Evolutionary conservation across 2,797 vertebrate genomes (phyloP), one percentile per base, ranked within the genome.

Genomic region (Lepidocolaptes lacrymiger): DNA sequence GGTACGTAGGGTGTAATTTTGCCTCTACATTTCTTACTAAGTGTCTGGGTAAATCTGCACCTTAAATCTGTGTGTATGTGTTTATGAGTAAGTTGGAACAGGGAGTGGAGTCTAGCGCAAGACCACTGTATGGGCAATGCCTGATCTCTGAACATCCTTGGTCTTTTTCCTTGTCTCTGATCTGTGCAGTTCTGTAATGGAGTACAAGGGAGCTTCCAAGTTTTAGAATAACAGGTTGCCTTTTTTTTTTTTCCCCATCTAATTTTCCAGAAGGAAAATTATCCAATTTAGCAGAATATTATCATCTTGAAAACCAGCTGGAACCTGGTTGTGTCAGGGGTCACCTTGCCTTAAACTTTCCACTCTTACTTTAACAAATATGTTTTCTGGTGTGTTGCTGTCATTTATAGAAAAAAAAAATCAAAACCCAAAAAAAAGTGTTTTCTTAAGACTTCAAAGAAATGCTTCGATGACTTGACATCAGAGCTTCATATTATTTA

Each of bases 81-180:
- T 9, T 27, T 52, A 36, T 2, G 2, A 78, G 12, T 14, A 69
- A 1, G 10, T 15, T 67, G 22, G 4, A 7, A 2, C 0, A 1
- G 22, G 28, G 24, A 76, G 5, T 4, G 9, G 8, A 76, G 28
- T 52, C 32, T 34, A 44, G 7, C 36, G 12, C 20, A 74, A 69
- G 30, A 14, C 4, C 19, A 61, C 19, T 43, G 12, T 58, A 27
- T 6, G 10, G 12, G 3, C 16, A 85, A 21, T 39, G 10, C 30
- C 10, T 27, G 11, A n/a, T 63, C 14, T 49, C 52, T 88, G 28
- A 90, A 61, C 1, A 16, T 13, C n/a, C 3, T 55, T 39, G 13
- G 8, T 39, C 28, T 20, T 79, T 18, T 63, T 23, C 32, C 84
- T 84, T 46, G 15, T 37, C 39, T 88, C 41, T 85, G 32, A 67